Evolutionary conservation across 1,140 invertebrate species (phyloP).

Genomic region (Tetramorium simillimum): DNA sequence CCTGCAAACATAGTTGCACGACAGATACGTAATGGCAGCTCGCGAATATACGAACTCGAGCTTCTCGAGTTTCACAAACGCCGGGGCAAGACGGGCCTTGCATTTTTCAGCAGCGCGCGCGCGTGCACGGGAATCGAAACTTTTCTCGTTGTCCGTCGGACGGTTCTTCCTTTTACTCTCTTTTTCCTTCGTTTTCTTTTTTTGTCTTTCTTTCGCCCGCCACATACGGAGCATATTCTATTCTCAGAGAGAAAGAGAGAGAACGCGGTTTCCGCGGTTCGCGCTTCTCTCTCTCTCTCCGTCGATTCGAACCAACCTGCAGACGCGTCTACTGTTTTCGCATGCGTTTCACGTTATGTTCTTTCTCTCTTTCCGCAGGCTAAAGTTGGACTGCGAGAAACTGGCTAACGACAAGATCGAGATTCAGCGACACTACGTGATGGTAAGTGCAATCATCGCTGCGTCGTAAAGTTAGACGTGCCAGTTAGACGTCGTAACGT

Average conservation of each 20-base stretch:
- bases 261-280: not conserved
- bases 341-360: not conserved
- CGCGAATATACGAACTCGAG: slow-evolving; percentile 70
- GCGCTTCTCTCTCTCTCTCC: not conserved
- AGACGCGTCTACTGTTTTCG: slow-evolving; percentile 17
- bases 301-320: not conserved
- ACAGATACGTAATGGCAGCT: slow-evolving; percentile 72
- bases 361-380: slow-evolving; percentile 86
- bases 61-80: slow-evolving; percentile 53
- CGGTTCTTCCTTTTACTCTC: not conserved
- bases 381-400: slow-evolving; percentile 98
- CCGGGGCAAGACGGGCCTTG: slow-evolving; percentile 29
- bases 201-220: slow-evolving; percentile 41
- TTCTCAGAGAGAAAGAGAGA: not conserved
- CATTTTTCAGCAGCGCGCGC: slow-evolving; percentile 66
- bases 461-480: slow-evolving; percentile 70
- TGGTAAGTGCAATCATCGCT: slow-evolving; percentile 90
- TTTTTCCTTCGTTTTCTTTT: not conserved
- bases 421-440: slow-evolving; percentile 99
- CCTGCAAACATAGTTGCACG: slow-evolving; percentile 65
- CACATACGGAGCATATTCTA: slow-evolving; percentile 57
- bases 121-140: slow-evolving; percentile 63
- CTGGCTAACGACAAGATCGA: slow-evolving; percentile 99
- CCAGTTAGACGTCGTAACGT: slow-evolving; percentile 62
- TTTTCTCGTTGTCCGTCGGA: slow-evolving; percentile 66